Evolutionary conservation across 1,140 invertebrate species (phyloP).

Genomic region (Pygmarrhopalites habei): DNA sequence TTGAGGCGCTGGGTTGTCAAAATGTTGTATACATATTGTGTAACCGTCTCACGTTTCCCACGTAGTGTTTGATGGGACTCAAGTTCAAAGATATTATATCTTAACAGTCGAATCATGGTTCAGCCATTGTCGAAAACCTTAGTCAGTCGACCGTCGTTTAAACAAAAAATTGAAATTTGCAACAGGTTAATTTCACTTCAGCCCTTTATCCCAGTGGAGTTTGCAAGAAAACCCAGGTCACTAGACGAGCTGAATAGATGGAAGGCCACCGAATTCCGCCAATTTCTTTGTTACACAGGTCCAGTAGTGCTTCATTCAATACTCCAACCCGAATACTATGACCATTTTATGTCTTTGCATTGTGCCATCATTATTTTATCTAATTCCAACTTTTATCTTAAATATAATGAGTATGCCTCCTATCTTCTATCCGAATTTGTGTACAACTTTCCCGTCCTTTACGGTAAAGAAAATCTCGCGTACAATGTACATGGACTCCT

Average conservation of each 20-base stretch:
- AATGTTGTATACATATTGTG: no score
- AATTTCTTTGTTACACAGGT: constrained; percentile 24
- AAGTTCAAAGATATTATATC: no score
- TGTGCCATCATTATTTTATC: constrained; percentile 13
- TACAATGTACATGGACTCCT: constrained; percentile 45
- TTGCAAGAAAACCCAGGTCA: constrained; percentile 12
- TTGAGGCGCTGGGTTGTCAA: no score
- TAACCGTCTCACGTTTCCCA: no score
- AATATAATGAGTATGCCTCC: constrained; percentile 11
- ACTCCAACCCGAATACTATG: neutral
- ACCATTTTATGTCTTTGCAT: constrained; percentile 17
- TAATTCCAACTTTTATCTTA: neutral
- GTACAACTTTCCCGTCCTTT: constrained; percentile 11
- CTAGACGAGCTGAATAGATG: constrained; percentile 13
- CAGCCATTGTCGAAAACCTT: no score
- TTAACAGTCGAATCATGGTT: no score
- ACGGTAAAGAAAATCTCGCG: constrained; percentile 40
- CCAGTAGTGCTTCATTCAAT: constrained; percentile 1
- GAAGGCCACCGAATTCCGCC: constrained; percentile 26
- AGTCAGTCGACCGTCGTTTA: no score
- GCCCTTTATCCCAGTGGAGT: constrained; percentile 34
- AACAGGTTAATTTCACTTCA: neutral
- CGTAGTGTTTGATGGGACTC: no score
- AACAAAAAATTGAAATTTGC: no score
- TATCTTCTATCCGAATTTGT: constrained; percentile 15